Base-by-base conservation (phyloP, 1,140 invertebrate genomes). In the Listronotus bonariensis region DNA sequence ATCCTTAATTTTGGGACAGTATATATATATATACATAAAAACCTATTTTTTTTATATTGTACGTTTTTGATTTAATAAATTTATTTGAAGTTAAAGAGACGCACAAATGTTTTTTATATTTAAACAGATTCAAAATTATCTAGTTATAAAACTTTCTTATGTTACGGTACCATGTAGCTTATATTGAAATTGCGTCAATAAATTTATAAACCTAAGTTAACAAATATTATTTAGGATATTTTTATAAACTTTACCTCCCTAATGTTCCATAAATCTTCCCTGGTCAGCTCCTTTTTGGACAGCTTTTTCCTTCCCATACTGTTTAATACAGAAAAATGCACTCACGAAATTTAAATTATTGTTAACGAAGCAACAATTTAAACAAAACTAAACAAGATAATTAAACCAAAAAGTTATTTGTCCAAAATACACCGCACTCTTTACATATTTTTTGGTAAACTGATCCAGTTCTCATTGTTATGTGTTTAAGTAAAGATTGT, bases 401-500 rank as follows among this genome's bases (percentile, higher is more conserved):
- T 38, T 56, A 10, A 56, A 15, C n/a, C 54, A 34, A 36, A 60
- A 12, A 26, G 32, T 55, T 31, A 60, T 48, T 46, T 54, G 42
- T 55, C 41, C 42, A 46, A 54, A 54, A 32, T 32, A 31, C 10
- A 12, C 34, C 6, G 59, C 59, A 43, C 56, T 48, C 45, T 14
- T 59, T 31, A 59, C 56, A 48, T 36, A 51, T 36, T 58, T 58
- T 26, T 45, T 58, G n/a, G 10, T 43, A 41, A 41, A 26, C 3
- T 46, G 26, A 55, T 55, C 49, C 38, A 14, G 40, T 36, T 46
- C 15, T 42, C 53, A 63, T 63, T 54, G 55, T 59, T 68, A 68
- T 42, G 61, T 68, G 38, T 68, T 68, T 45, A 65, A 65, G 53
- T 68, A 68, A 40, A 65, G 52, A 65, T 56, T 57, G 36, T 56